These are phyloP conservation scores for Alca torda DNA, from an alignment of 2,797 vertebrate genomes.

Conservation along the genomic window DNA sequence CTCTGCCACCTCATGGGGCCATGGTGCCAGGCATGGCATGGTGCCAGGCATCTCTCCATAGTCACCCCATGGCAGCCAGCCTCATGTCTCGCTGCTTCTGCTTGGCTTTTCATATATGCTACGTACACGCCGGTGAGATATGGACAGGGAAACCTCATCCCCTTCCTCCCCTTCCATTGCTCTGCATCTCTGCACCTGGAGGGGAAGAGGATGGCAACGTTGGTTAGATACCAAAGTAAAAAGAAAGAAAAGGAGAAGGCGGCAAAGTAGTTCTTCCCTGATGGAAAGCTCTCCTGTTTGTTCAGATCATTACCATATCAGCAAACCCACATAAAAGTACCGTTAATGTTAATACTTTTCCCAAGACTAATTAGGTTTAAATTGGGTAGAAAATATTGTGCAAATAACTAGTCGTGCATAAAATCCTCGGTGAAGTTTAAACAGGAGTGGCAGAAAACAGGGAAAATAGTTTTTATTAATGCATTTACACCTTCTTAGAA, in stretches of 20 bases:
- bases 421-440: background rate
- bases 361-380: conserved; percentile 64
- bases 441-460: background rate
- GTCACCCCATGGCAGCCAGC: background rate
- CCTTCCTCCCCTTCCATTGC: background rate
- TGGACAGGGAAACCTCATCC: rapidly evolving
- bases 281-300: conserved; percentile 18
- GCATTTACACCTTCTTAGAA: conserved; percentile 66
- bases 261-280: background rate
- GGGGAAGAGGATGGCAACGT: background rate
- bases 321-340: conserved; percentile 32
- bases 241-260: background rate
- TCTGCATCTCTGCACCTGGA: background rate
- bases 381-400: conserved; percentile 43
- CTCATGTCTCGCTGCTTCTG: background rate
- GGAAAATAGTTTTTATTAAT: conserved; percentile 27
- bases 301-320: conserved; percentile 22
- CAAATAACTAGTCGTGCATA: background rate
- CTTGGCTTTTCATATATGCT: background rate
- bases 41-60: background rate
- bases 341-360: conserved; percentile 35
- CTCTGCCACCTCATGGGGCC: background rate
- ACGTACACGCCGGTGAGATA: rapidly evolving
- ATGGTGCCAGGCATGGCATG: rapidly evolving
- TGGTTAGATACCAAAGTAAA: background rate